phyloP scores from a whole-genome alignment of 2,113 vertebrate genomes.

The Bagarius yarrelli region DNA sequence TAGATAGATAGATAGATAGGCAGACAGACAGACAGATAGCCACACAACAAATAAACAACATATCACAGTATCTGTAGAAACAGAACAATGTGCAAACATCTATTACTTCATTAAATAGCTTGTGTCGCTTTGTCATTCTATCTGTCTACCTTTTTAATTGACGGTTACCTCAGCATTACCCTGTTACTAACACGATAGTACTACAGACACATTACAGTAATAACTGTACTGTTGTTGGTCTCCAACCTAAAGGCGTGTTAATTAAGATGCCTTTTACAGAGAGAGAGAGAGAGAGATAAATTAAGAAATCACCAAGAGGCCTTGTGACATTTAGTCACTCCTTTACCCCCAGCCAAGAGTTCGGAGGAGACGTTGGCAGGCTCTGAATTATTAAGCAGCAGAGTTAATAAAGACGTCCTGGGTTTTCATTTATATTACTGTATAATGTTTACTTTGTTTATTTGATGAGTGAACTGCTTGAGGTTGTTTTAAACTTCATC shows the following conservation, averaged over 20 bases:
- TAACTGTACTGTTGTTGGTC: neutral
- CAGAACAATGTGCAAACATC: too few relatives aligned
- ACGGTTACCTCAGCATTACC: too few relatives aligned
- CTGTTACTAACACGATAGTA: too few relatives aligned
- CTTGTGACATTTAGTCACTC: conserved; percentile 64
- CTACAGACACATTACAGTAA: too few relatives aligned
- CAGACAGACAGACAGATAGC: too few relatives aligned
- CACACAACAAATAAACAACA: too few relatives aligned
- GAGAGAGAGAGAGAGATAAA: conserved; percentile 28
- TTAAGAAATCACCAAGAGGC: conserved; percentile 39
- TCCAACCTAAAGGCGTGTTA: conserved; percentile 29
- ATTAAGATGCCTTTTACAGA: conserved; percentile 43
- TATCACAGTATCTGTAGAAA: too few relatives aligned
- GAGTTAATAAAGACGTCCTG: conserved; percentile 52
- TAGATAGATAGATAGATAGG: too few relatives aligned
- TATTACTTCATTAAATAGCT: too few relatives aligned
- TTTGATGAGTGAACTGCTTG: neutral
- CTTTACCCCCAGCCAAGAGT: conserved; percentile 29
- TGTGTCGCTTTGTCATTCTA: too few relatives aligned
- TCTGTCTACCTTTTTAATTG: too few relatives aligned
- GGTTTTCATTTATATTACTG: conserved; percentile 61
- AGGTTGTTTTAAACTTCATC: neutral
- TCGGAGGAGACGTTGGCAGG: conserved; percentile 22
- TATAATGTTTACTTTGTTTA: conserved; percentile 3
- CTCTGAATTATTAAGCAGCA: conserved; percentile 68